Base-by-base conservation (phyloP, 2,797 vertebrate species). In the Brachymystax lenok region DNA sequence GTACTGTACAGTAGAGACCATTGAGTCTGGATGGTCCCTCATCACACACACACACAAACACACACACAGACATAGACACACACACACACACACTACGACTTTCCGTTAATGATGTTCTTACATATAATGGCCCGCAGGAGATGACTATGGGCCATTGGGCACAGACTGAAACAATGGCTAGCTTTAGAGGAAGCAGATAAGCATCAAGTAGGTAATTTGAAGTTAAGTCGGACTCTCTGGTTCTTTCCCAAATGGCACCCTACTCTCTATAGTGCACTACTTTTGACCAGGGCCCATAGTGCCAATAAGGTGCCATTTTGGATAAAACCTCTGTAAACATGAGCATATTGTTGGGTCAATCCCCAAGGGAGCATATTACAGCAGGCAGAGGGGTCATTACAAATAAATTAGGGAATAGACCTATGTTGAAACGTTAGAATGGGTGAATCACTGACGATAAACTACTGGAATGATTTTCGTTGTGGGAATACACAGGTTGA, bases 171-270 rank as follows among this genome's bases (percentile, higher is more conserved):
- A 90, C 87, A 93, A 90, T 87, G 71, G 69, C 51, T 80, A 67
- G 79, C 79, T 87, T 89, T 80, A 82, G 79, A 86, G 80, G 88
- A 89, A 88, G 74, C 61, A 88, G 84, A 91, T 92, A 88, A 79
- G 83, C 75, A 90, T 90, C 77, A 33, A 84, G 79, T 77, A 84
- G 81, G 84, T 88, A 69, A 90, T 89, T 90, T 73, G 74, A 86
- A 84, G 77, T 88, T 79, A 78, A 77, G 76, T 66, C 74, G 68
- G 59, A 24, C 21, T 63, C 7, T 59, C 21, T 63, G 2, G n/a
- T 12, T 24, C 8, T 46, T 46, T 24, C n/a, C 59, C 12, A 63
- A 63, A 24, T 63, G n/a, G 59, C 21, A 63, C 59, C 59, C 59
- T 12, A 24, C 24, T 63, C 10, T n/a, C n/a, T 56, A 56, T 21